Conservation (phyloP, 2,113 vertebrate genomes). For the Clupea harengus region DNA sequence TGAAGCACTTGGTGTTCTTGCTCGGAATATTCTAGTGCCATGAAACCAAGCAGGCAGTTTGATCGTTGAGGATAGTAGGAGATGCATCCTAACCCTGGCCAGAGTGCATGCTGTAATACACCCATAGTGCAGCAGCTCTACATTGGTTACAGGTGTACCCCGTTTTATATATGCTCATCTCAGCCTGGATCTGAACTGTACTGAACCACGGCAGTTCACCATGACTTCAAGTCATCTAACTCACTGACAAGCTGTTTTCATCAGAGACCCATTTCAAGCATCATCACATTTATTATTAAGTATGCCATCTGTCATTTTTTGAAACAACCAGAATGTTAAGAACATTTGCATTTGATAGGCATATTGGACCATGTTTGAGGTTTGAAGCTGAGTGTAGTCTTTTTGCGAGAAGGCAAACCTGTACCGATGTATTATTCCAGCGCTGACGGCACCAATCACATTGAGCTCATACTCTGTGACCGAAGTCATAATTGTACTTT, state of each 20-base stretch:
- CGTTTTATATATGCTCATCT: not conserved
- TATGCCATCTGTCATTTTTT: not conserved
- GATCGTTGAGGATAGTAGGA: not conserved
- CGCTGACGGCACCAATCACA: not conserved
- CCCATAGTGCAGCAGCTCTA: too few species aligned
- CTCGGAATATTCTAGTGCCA: not conserved
- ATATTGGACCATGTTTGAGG: not conserved
- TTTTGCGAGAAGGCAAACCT: not conserved
- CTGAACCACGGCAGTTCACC: not conserved
- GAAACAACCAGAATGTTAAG: not conserved
- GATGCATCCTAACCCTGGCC: not conserved
- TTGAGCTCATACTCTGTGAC: not conserved
- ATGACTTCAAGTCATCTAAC: not conserved
- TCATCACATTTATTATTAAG: not conserved
- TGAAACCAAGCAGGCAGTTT: not conserved
- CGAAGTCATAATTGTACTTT: not conserved
- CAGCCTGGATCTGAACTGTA: not conserved
- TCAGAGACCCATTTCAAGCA: not conserved
- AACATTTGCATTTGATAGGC: not conserved
- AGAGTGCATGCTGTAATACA: not conserved
- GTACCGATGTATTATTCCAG: not conserved
- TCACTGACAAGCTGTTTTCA: not conserved
- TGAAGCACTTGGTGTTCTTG: not conserved
- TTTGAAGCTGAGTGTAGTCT: not conserved
- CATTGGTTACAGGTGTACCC: not conserved